Base-by-base conservation (phyloP, 2,113 vertebrate genomes). In the Aspiorhynchus laticeps region DNA sequence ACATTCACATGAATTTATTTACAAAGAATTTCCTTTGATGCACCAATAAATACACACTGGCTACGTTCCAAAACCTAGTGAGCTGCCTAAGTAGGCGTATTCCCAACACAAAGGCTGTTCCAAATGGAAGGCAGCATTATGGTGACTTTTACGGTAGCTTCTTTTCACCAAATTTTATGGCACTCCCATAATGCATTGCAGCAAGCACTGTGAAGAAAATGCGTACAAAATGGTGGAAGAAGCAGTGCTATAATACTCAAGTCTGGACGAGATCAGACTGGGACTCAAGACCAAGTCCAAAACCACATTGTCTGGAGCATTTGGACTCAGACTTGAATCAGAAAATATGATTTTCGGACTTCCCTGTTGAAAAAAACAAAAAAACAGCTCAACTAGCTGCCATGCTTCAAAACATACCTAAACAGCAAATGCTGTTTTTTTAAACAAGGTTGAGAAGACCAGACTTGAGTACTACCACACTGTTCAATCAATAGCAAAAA, bases 21-120 rank as follows among this genome's bases (percentile, higher is more conserved):
- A 56, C 61, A 46, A 76, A 63, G n/a, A 65, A 79, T 24, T 28
- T 76, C 73, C 51, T 61, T 85, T 19, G 11, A 65, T 10, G 7
- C 28, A 7, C n/a, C 59, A 76, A 43, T 53, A 80, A 79, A 48
- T 48, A 79, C 76, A 56, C 5, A n/a, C 12, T 80, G 24, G 65
- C 43, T 33, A 4, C 5, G 26, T 53, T 53, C 7, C 41, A 69
- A 71, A 63, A 53, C 4, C 21, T 53, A 8, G 65, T 36, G 28
- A 51, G 63, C 63, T 71, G 10, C 26, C 43, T 71, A 53, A 0
- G 1, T 71, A 71, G 43, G 43, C 3, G 7, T 48, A 2, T 33
- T 53, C 4, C 43, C n/a, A 77, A 77, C 26, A 19, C 74, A 77
- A 17, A 76, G 6, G 6, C 56, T 48, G 43, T 77, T 48, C 12